These are phyloP conservation scores for Oryzias woworae DNA, from an alignment of 2,113 vertebrate genomes.

Conservation along the genomic window DNA sequence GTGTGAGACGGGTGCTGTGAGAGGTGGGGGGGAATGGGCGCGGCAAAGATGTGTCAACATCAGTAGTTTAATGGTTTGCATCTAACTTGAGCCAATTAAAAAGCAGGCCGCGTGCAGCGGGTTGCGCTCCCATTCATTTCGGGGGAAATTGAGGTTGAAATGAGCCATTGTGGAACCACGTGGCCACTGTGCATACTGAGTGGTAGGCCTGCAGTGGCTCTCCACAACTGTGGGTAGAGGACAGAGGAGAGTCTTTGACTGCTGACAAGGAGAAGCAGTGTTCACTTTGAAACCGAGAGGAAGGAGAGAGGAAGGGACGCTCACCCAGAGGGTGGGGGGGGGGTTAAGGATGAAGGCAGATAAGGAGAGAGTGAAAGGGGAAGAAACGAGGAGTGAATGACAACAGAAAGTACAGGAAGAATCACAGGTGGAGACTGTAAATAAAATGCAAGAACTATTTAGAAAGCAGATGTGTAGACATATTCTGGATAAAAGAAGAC, in stretches of 20 bases:
- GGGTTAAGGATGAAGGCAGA: slow-evolving; percentile 48
- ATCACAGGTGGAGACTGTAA: slow-evolving; percentile 22
- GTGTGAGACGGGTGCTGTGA: slow-evolving; percentile 15
- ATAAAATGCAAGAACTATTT: slow-evolving; percentile 6
- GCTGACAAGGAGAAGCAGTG: slow-evolving; percentile 66
- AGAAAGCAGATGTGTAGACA: not conserved
- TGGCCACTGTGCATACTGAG: slow-evolving; percentile 71
- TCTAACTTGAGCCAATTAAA: slow-evolving; percentile 80
- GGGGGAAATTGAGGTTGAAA: slow-evolving; percentile 80
- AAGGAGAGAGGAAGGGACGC: slow-evolving; percentile 58
- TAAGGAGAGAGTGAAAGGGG: slow-evolving; percentile 50
- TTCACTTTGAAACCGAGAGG: slow-evolving; percentile 62
- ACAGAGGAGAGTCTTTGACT: slow-evolving; percentile 66
- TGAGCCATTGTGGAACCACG: slow-evolving; percentile 75
- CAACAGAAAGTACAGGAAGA: slow-evolving; percentile 34
- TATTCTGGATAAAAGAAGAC: slow-evolving; percentile 2
- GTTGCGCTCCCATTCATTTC: slow-evolving; percentile 76
- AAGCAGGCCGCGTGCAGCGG: slow-evolving; percentile 62
- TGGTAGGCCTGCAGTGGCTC: slow-evolving; percentile 56
- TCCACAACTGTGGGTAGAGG: slow-evolving; percentile 54
- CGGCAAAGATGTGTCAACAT: slow-evolving; percentile 69
- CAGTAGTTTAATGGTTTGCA: slow-evolving; percentile 79
- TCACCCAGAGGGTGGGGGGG: slow-evolving; percentile 22
- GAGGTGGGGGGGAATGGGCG: slow-evolving; percentile 40
- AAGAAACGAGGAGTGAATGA: slow-evolving; percentile 54